Percentiles rank a stretch among this genome's conserved stretches.
Conservation (phyloP, 2,888 invertebrate genomes). For the Tetramorium bicarinatum region DNA sequence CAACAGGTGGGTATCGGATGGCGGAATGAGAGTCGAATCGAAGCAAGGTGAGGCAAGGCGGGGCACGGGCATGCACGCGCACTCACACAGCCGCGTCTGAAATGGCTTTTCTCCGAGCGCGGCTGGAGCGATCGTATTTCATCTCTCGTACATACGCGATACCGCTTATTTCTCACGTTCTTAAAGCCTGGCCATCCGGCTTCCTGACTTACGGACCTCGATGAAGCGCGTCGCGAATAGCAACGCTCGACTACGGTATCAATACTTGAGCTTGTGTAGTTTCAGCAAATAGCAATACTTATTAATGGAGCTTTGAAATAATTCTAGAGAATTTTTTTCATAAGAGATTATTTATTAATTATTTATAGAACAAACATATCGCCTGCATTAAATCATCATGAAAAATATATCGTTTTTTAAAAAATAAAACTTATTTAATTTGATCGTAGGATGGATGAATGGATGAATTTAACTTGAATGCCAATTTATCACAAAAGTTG, state of each 20-base stretch:
- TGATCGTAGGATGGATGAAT: background rate
- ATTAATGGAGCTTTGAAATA: background rate
- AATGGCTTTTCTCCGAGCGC: conserved; percentile 68
- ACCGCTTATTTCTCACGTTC: conserved; percentile 76
- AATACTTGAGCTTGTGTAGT: background rate
- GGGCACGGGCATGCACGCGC: conserved; percentile 10
- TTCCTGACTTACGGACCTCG: conserved; percentile 76
- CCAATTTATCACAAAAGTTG: background rate
- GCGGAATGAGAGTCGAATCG: conserved; percentile 53
- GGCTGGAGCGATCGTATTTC: conserved; percentile 73
- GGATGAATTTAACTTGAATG: no score
- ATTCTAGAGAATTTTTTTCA: background rate
- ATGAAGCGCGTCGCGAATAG: conserved; percentile 44
- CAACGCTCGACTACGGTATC: background rate
- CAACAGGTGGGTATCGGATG: conserved; percentile 73
- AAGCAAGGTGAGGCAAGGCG: conserved; percentile 41
- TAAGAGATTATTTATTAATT: background rate
- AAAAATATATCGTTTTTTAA: background rate
- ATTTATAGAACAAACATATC: background rate
- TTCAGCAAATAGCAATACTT: background rate
- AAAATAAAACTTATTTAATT: conserved; percentile 5
- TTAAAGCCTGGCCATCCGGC: conserved; percentile 66
- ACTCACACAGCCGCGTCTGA: conserved; percentile 58
- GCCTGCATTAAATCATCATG: background rate
- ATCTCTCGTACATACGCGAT: conserved; percentile 63